A percentile compares a stretch with the other conserved stretches of the same genome.
Conservation (phyloP, 2,113 vertebrate species). For the zebrafish (Danio rerio) region GRCz12tu NC_133177.1:7909001-7909500, state of each 20-base stretch:
- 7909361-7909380: background rate
- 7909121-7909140: no score
- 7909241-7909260: slow-evolving; percentile 8
- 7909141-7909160: no score
- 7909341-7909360: slow-evolving; percentile 1
- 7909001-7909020: no score
- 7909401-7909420: background rate
- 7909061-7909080: no score
- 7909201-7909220: no score
- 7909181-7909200: no score
- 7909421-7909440: background rate
- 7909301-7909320: slow-evolving; percentile 27
- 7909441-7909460: slow-evolving; percentile 27
- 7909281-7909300: slow-evolving; percentile 19
- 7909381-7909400: background rate
- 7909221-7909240: no score
- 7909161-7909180: no score
- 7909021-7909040: no score
- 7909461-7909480: background rate
- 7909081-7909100: no score
- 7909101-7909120: no score
- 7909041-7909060: no score
- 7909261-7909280: slow-evolving; percentile 15
- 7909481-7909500: slow-evolving; percentile 36
- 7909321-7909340: slow-evolving; percentile 40